phyloP scores from a whole-genome alignment of 2,113 vertebrate species.

The Hucho hucho region DNA sequence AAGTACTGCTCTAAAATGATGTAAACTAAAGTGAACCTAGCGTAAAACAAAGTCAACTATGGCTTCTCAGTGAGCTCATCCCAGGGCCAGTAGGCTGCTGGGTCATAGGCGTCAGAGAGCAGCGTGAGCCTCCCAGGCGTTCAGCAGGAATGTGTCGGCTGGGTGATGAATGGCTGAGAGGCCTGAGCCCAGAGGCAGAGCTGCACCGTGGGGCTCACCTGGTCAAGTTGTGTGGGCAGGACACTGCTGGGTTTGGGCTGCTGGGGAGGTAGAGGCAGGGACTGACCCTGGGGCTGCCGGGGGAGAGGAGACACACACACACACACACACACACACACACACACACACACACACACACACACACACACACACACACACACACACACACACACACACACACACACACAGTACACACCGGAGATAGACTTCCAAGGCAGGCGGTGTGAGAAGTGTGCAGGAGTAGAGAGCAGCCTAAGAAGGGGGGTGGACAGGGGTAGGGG shows the following conservation, averaged over 20 bases:
- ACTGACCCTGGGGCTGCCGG: background rate
- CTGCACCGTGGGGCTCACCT: slow-evolving; percentile 57
- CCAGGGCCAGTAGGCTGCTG: background rate
- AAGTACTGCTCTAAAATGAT: too few species aligned
- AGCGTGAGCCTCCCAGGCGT: slow-evolving; percentile 39
- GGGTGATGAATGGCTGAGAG: slow-evolving; percentile 63
- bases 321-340: too few species aligned
- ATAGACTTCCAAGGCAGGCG: too few species aligned
- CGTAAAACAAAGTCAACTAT: too few species aligned
- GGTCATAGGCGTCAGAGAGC: background rate
- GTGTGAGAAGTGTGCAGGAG: background rate
- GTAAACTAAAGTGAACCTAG: too few species aligned
- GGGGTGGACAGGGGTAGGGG: slow-evolving; percentile 9
- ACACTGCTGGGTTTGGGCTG: slow-evolving; percentile 24
- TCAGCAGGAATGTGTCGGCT: slow-evolving; percentile 64
- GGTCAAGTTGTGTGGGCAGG: slow-evolving; percentile 40
- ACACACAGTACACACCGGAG: too few species aligned
- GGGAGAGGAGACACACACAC: background rate
- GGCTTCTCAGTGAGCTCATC: background rate
- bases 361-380: too few species aligned
- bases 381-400: too few species aligned
- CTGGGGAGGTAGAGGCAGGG: background rate
- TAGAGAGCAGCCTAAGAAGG: background rate
- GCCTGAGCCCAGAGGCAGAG: slow-evolving; percentile 53
- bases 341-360: too few species aligned